Base-by-base conservation (phyloP, 2,888 invertebrate genomes). In the Calameuta pallipes region DNA sequence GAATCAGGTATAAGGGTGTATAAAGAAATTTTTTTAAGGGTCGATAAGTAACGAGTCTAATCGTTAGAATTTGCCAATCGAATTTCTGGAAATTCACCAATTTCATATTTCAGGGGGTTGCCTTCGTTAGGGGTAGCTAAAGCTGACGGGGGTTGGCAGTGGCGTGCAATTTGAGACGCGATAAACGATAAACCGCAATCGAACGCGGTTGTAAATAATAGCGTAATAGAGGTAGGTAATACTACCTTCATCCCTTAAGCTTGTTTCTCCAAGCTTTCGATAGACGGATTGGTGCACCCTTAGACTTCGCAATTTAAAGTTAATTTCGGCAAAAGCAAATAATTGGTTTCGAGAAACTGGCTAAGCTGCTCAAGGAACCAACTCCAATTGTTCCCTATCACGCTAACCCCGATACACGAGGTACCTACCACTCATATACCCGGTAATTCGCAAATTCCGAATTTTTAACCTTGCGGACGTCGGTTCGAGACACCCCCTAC, bases 271-370 rank as follows among this genome's bases (percentile, higher is more conserved):
- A 15, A 69, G 69, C 31, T 13, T 34, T 13, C 71, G 31, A 71
- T 71, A 34, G 71, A 71, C 1, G 71, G 71, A 34, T 34, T 31
- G 33, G 71, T 41, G 70, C 75, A 41, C 71, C 33, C 71, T 71
- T 31, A 71, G 31, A 71, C 78, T 76, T 78, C 78, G 73, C 89
- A 88, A 89, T 90, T 88, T 86, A 85, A 87, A 87, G 88, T 89
- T 90, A 89, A 90, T 89, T 90, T 88, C 84, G 86, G 83, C 86
- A 86, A 88, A 88, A 89, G 87, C 86, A 87, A 89, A 90, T 90
- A 89, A 89, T 90, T 89, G 89, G 83, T 79, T 82, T 83, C 77
- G 80, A 77, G 82, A 83, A 80, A 82, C 79, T 82, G 82, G 77
- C 80, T 82, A 82, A 81, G 77, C 79, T 79, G 76, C 69, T 76